Percentiles rank a stretch among this genome's conserved stretches.
Evolutionary conservation across 2,888 invertebrate species (phyloP).

Genomic region (Pilophorus perplexus): DNA sequence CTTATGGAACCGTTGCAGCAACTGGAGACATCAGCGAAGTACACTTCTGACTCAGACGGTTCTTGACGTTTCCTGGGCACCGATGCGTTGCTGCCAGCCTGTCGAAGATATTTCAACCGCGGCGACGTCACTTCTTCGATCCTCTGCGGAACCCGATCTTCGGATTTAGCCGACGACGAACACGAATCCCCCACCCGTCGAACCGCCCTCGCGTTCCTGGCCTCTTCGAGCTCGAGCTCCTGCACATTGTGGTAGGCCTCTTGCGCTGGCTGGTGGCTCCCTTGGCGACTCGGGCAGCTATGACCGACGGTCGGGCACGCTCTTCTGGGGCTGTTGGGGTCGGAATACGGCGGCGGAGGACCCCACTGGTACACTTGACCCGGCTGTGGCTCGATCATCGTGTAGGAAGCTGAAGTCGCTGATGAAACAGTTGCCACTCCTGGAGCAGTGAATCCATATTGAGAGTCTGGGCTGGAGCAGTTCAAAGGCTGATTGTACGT

Average conservation of each 20-base stretch:
- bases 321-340: slow-evolving; percentile 50
- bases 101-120: slow-evolving; percentile 55
- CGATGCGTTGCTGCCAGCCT: slow-evolving; percentile 2
- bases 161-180: slow-evolving; percentile 40
- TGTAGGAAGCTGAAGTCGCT: slow-evolving; percentile 45
- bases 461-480: slow-evolving; percentile 72
- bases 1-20: slow-evolving; percentile 72
- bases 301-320: slow-evolving; percentile 27
- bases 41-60: slow-evolving; percentile 76
- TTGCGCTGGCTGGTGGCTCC: slow-evolving; percentile 7
- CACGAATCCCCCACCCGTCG: slow-evolving; percentile 36
- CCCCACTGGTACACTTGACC: slow-evolving; percentile 65
- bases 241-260: slow-evolving; percentile 39
- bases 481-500: slow-evolving; percentile 57
- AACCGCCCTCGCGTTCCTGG: slow-evolving; percentile 2
- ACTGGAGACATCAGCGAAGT: slow-evolving; percentile 77
- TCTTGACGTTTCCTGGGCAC: slow-evolving; percentile 54
- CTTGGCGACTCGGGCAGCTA: slow-evolving; percentile 34
- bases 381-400: slow-evolving; percentile 51
- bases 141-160: slow-evolving; percentile 20
- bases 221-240: slow-evolving; percentile 35
- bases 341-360: slow-evolving; percentile 76
- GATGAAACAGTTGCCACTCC: slow-evolving; percentile 48
- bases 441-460: slow-evolving; percentile 63
- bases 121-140: slow-evolving; percentile 50